Evolutionary conservation across 2,888 invertebrate species (phyloP).

Genomic region (Chalcis sispes): DNA sequence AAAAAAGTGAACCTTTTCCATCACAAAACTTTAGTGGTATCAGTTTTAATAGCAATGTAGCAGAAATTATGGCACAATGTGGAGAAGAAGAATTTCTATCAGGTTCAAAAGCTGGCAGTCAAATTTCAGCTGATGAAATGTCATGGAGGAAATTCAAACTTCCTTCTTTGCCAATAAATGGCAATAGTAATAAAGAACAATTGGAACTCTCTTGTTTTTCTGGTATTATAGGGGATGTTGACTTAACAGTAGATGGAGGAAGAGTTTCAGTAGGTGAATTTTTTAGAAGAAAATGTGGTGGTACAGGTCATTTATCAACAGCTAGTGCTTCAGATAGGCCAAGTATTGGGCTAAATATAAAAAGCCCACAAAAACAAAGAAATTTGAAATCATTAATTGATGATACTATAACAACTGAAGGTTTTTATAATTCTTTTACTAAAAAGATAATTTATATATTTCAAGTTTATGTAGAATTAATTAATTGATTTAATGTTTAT

Average conservation of each 20-base stretch:
- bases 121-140: slow-evolving; percentile 74
- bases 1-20: slow-evolving; percentile 59
- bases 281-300: slow-evolving; percentile 75
- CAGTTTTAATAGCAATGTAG: slow-evolving; percentile 66
- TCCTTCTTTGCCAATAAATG: slow-evolving; percentile 59
- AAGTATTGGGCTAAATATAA: slow-evolving; percentile 65
- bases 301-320: slow-evolving; percentile 68
- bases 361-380: slow-evolving; percentile 65
- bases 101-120: slow-evolving; percentile 73
- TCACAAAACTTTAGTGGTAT: slow-evolving; percentile 61
- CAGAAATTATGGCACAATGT: slow-evolving; percentile 69
- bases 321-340: slow-evolving; percentile 62
- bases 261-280: slow-evolving; percentile 76
- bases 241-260: slow-evolving; percentile 69
- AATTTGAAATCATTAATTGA: slow-evolving; percentile 66
- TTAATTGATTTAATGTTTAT: slow-evolving; percentile 3
- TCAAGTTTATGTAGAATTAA: background rate
- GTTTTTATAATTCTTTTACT: slow-evolving; percentile 58
- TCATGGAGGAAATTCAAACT: slow-evolving; percentile 73
- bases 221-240: slow-evolving; percentile 70
- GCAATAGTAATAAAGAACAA: slow-evolving; percentile 62
- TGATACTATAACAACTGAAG: slow-evolving; percentile 65
- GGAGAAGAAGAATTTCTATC: slow-evolving; percentile 70
- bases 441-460: background rate
- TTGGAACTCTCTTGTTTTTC: slow-evolving; percentile 72